phyloP scores from a whole-genome alignment of 2,888 invertebrate species.

The Ectropis crepuscularia region DNA sequence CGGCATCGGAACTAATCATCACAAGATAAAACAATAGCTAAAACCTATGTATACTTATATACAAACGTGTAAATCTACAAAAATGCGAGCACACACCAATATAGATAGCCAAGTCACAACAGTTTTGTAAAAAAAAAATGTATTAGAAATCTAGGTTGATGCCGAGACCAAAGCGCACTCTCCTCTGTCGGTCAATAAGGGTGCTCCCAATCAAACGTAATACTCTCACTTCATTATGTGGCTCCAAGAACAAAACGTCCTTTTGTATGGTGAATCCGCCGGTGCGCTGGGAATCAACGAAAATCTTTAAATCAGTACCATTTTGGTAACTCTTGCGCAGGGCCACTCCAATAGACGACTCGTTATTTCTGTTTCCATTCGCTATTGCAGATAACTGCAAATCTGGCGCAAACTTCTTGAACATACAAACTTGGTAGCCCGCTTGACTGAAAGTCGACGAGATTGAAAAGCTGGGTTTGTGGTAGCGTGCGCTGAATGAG shows the following conservation, averaged over 20 bases:
- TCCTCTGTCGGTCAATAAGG: constrained; percentile 69
- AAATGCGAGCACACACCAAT: constrained; percentile 43
- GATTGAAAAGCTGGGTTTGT: constrained; percentile 58
- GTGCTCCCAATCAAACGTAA: constrained; percentile 69
- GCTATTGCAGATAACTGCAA: constrained; percentile 70
- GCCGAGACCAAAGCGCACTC: constrained; percentile 74
- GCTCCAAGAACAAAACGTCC: constrained; percentile 69
- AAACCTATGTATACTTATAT: constrained; percentile 84
- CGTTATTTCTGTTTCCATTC: constrained; percentile 57
- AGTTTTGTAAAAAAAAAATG: constrained; percentile 27
- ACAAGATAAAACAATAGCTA: constrained; percentile 74
- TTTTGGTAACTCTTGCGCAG: constrained; percentile 68
- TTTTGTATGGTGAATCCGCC: constrained; percentile 76
- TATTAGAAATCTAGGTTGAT: constrained; percentile 74
- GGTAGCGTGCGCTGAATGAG: constrained; percentile 70
- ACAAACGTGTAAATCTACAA: constrained; percentile 78
- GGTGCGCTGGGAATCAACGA: constrained; percentile 74
- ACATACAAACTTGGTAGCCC: constrained; percentile 73
- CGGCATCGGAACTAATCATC: constrained; percentile 52
- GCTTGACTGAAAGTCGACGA: constrained; percentile 68
- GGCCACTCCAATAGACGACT: constrained; percentile 66
- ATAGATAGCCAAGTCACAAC: constrained; percentile 38
- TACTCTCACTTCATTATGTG: constrained; percentile 65
- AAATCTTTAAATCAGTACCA: constrained; percentile 73
- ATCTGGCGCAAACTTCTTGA: constrained; percentile 68